Conservation (phyloP, 2,113 vertebrate genomes). For the Crotalus horridus region DNA sequence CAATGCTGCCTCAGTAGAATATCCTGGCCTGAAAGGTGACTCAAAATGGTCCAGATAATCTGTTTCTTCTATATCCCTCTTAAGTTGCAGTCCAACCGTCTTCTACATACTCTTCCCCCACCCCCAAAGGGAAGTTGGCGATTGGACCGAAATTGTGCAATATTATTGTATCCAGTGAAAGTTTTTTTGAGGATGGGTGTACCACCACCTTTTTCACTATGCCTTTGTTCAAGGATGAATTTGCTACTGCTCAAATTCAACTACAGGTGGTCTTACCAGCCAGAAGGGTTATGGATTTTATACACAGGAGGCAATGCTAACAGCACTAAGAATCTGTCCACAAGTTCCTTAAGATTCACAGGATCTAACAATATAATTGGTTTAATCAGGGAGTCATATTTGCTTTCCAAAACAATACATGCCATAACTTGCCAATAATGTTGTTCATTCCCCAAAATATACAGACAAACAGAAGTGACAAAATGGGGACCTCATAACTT, state of each 20-base stretch:
- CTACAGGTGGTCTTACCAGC: not conserved
- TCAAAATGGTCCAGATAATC: not conserved
- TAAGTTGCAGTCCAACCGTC: not conserved
- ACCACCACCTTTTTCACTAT: not conserved
- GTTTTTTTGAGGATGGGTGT: not conserved
- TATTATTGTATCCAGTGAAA: not conserved
- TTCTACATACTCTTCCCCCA: not conserved
- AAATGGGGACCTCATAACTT: not conserved
- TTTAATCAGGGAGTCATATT: not conserved
- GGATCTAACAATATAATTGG: not conserved
- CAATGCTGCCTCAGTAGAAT: not conserved
- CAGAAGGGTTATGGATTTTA: not conserved
- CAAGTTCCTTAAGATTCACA: not conserved
- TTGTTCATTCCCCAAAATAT: not conserved
- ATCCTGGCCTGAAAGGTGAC: not conserved
- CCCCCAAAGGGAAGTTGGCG: not conserved
- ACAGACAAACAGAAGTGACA: not conserved
- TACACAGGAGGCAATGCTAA: not conserved
- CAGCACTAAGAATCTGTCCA: not conserved
- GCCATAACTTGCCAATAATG: not conserved
- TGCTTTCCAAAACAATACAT: not conserved
- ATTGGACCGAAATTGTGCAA: not conserved
- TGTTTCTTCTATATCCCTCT: not conserved
- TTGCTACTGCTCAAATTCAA: not conserved
- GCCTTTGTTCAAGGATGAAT: not conserved